A percentile compares a stretch with the other conserved stretches of the same genome.
Conservation (phyloP, 2,888 invertebrate species). For the Linnaemya vulpina region DNA sequence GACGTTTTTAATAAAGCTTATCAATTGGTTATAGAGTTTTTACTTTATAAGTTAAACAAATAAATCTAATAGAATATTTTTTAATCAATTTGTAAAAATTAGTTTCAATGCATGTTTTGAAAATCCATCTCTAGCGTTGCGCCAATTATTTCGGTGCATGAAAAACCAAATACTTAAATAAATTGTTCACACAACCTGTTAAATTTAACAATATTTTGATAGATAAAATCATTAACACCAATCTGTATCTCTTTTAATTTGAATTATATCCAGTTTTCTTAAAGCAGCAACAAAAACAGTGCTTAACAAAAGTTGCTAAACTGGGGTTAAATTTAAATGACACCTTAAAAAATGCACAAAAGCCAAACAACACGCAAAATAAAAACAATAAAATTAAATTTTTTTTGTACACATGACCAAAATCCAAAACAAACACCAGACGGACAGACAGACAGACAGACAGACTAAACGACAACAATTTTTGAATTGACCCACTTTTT, state of each 20-base stretch:
- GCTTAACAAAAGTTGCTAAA: conserved; percentile 25
- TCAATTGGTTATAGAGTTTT: background rate
- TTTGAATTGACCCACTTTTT: conserved; percentile 59
- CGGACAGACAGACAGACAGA: background rate
- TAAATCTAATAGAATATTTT: background rate
- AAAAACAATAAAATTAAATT: conserved; percentile 9
- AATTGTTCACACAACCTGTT: conserved; percentile 19
- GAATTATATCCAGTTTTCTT: conserved; percentile 16
- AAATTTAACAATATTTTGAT: conserved; percentile 35
- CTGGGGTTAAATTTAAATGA: conserved; percentile 43
- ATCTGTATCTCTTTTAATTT: background rate
- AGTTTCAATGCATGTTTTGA: background rate
- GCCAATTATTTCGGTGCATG: background rate
- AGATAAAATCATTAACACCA: conserved; percentile 31
- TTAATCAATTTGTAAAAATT: background rate
- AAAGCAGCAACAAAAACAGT: background rate
- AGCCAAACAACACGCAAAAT: conserved; percentile 9
- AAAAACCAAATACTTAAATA: conserved; percentile 1
- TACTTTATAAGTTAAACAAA: background rate
- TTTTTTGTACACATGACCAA: background rate
- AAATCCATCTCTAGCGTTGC: background rate
- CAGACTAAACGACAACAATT: conserved; percentile 24
- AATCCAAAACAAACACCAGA: conserved; percentile 4
- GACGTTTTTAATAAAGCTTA: too few relatives aligned
- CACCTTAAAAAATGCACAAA: conserved; percentile 37